A percentile compares a stretch with the other conserved stretches of the same genome.
These are phyloP conservation scores for Popillia japonica DNA, from an alignment of 1,140 invertebrate genomes.

Conservation along the genomic window DNA sequence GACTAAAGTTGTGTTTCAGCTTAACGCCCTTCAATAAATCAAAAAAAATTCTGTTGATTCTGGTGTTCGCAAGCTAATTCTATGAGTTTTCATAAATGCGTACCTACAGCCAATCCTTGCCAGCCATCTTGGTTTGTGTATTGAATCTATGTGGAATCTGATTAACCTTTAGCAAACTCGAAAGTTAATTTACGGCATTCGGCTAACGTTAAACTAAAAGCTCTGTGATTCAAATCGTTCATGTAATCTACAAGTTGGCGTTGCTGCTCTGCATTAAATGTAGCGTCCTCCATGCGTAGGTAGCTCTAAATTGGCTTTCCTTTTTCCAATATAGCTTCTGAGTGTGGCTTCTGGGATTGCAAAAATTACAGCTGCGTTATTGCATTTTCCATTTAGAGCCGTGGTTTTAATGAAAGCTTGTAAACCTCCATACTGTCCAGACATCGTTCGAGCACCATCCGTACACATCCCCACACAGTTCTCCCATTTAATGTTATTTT, in stretches of 20 bases:
- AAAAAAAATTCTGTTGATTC: conserved; percentile 18
- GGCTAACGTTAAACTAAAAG: conserved; percentile 48
- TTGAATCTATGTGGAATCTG: conserved; percentile 45
- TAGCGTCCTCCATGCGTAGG: not conserved
- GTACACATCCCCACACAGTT: too few species aligned
- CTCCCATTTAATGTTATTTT: too few species aligned
- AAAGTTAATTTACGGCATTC: conserved; percentile 50
- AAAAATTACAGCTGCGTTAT: not conserved
- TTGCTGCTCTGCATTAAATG: not conserved
- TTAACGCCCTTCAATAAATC: not conserved
- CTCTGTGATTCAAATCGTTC: conserved; percentile 14
- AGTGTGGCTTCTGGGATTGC: conserved; percentile 28
- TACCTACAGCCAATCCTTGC: conserved; percentile 43
- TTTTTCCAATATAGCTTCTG: conserved; percentile 4
- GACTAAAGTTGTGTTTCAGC: not conserved
- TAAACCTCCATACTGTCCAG: too few species aligned
- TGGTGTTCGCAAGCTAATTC: conserved; percentile 20
- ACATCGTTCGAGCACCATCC: too few species aligned
- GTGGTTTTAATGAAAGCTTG: too few species aligned
- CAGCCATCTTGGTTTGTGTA: conserved; percentile 44
- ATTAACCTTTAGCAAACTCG: conserved; percentile 47
- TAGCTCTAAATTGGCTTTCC: not conserved
- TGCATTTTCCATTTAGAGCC: too few species aligned
- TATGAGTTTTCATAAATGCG: not conserved
- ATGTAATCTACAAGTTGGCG: conserved; percentile 15